Conservation (phyloP, 2,113 vertebrate genomes). For the Papio anubis region DNA sequence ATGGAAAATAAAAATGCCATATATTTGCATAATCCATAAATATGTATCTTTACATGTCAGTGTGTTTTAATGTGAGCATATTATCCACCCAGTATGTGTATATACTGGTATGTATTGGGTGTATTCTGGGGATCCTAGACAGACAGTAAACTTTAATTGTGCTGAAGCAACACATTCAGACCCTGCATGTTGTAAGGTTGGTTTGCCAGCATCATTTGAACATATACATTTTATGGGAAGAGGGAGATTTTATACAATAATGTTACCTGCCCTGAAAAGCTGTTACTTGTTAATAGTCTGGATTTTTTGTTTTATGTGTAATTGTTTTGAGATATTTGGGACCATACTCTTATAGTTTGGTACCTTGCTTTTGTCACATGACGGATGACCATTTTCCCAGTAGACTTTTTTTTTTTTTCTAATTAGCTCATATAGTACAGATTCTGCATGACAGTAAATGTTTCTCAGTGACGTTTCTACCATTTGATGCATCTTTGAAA, state of each 20-base stretch:
- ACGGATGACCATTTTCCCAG: background rate
- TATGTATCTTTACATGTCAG: background rate
- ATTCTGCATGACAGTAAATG: background rate
- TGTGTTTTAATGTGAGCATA: background rate
- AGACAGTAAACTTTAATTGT: background rate
- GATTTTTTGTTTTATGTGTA: conserved; percentile 13
- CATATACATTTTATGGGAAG: background rate
- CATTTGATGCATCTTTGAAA: background rate
- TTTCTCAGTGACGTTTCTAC: background rate
- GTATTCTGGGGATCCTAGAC: background rate
- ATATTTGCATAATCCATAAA: background rate
- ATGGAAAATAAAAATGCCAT: background rate
- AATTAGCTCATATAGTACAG: background rate
- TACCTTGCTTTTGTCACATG: conserved; percentile 22
- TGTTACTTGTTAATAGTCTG: background rate
- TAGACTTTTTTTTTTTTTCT: conserved; percentile 11
- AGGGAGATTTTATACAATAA: background rate
- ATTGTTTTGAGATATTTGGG: conserved; percentile 8
- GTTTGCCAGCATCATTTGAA: background rate
- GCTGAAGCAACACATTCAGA: background rate
- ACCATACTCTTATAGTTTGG: background rate
- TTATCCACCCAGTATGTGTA: background rate
- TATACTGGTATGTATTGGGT: background rate
- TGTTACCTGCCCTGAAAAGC: background rate
- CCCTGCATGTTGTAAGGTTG: background rate